Base-by-base conservation (phyloP, 1,140 invertebrate species). In the Drosophila auraria region DNA sequence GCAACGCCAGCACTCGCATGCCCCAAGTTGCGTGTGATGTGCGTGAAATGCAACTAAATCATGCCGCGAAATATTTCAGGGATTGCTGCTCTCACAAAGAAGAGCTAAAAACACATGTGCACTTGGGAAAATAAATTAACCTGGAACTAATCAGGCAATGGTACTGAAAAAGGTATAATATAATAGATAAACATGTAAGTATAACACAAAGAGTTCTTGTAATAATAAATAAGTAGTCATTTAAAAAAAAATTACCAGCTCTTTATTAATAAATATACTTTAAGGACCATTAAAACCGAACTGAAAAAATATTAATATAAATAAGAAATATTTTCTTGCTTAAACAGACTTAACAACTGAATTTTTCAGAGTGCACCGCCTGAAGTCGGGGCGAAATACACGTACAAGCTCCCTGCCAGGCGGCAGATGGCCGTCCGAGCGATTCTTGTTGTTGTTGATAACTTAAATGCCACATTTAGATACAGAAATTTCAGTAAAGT, bases 401-500 rank as follows among this genome's bases (percentile, higher is more conserved):
- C n/a, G 38, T 63, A 60, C 84, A 58, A 66, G 75, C 66, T 64
- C 56, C 83, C 83, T 77, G 63, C 83, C 80, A 87, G 68, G 58
- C 80, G 81, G 84, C 84, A 87, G 84, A 87, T 87, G 84, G 84
- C 81, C 84, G 47, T 47, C 47, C 49, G 38, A 38, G 64, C 66
- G 74, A 36, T 57, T 77, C 53, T 61, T 82, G 83, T 74, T 80
- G 72, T 75, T 87, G 84, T 87, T 87, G 83, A 87, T 87, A 87
- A 83, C 80, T 87, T 87, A 87, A 87, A 87, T 87, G 83, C 84
- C 83, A 83, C 84, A 87, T 87, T 87, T 87, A 87, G 83, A 87
- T 87, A 87, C 83, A 78, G 80, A 83, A 87, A 87, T 83, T 87
- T 87, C 78, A 86, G 83, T 82, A 86, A 82, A 86, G 78, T 81